Conservation (phyloP, 1,140 invertebrate species). For the Lepidurus couesii region DNA sequence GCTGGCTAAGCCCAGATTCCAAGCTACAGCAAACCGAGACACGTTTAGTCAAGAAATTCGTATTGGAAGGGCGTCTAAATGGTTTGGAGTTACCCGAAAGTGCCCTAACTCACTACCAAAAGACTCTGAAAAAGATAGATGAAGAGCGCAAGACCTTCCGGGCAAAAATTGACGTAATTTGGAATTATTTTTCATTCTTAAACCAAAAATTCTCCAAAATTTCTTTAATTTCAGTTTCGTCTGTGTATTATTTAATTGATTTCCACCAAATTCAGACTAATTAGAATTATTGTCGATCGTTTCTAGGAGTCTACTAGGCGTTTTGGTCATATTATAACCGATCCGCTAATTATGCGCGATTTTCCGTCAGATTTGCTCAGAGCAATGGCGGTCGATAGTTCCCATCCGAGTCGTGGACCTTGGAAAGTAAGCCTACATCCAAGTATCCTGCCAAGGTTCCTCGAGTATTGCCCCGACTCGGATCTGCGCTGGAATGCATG, state of each 20-base stretch:
- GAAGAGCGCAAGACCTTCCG: conserved; percentile 38
- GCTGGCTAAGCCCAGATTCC: conserved; percentile 49
- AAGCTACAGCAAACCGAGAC: conserved; percentile 59
- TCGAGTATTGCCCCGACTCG: conserved; percentile 75
- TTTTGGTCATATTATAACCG: conserved; percentile 61
- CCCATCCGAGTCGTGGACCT: conserved; percentile 59
- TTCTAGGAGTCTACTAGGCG: conserved; percentile 51
- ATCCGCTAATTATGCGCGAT: conserved; percentile 59
- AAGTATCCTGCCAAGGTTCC: conserved; percentile 59
- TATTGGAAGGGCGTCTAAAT: conserved; percentile 72
- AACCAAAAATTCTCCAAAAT: neutral
- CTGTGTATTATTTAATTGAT: neutral
- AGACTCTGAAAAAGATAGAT: conserved; percentile 37
- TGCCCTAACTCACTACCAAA: conserved; percentile 42
- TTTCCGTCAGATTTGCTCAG: conserved; percentile 67
- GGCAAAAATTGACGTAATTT: conserved; percentile 52
- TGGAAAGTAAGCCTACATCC: conserved; percentile 72
- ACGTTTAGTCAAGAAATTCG: conserved; percentile 66
- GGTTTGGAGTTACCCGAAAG: conserved; percentile 56
- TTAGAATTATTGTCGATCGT: conserved; percentile 31
- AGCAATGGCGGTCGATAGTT: conserved; percentile 56
- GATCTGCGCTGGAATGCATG: conserved; percentile 72
- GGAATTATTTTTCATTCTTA: conserved; percentile 11
- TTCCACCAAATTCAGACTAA: neutral
- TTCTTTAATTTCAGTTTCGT: conserved; percentile 15